phyloP scores from a whole-genome alignment of 1,140 invertebrate genomes.

The Lycorma delicatula region DNA sequence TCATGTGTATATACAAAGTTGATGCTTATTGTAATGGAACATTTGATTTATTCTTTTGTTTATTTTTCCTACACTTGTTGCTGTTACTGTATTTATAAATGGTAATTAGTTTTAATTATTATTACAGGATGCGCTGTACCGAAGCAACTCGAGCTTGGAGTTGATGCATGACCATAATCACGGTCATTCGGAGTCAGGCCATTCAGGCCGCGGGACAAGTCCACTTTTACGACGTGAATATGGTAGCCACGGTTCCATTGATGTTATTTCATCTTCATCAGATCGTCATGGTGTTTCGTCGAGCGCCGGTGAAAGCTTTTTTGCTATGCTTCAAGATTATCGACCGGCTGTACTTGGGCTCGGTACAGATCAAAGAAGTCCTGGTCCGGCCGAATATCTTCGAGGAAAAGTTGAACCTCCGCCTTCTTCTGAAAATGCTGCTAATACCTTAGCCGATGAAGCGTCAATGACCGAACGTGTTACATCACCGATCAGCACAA shows the following conservation, averaged over 20 bases:
- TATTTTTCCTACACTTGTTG: no score
- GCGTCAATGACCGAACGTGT: slow-evolving; percentile 14
- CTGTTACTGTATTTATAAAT: no score
- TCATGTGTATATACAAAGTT: no score
- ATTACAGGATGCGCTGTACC: slow-evolving; percentile 39
- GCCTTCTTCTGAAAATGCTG: slow-evolving; percentile 29
- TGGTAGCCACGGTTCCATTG: slow-evolving; percentile 56
- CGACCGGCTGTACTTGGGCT: slow-evolving; percentile 44
- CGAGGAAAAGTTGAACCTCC: slow-evolving; percentile 37
- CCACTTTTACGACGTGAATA: slow-evolving; percentile 43
- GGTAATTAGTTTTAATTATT: no score
- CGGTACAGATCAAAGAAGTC: slow-evolving; percentile 51
- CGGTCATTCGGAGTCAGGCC: slow-evolving; percentile 19
- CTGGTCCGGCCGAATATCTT: slow-evolving; percentile 52
- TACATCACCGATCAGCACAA: slow-evolving; percentile 40
- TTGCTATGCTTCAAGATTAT: slow-evolving; percentile 72
- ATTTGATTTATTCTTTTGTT: no score
- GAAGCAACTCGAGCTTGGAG: slow-evolving; percentile 60
- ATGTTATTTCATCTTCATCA: slow-evolving; percentile 47
- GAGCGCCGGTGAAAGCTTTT: slow-evolving; percentile 42
- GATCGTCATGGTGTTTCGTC: slow-evolving; percentile 14
- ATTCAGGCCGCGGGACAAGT: slow-evolving; percentile 3
- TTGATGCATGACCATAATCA: slow-evolving; percentile 43
- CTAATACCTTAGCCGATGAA: slow-evolving; percentile 35
- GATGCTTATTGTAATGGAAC: no score